Evolutionary conservation across 37 sponge, comb jelly and placozoan species (phyloP).

Genomic region (Aplysina aerophoba): DNA sequence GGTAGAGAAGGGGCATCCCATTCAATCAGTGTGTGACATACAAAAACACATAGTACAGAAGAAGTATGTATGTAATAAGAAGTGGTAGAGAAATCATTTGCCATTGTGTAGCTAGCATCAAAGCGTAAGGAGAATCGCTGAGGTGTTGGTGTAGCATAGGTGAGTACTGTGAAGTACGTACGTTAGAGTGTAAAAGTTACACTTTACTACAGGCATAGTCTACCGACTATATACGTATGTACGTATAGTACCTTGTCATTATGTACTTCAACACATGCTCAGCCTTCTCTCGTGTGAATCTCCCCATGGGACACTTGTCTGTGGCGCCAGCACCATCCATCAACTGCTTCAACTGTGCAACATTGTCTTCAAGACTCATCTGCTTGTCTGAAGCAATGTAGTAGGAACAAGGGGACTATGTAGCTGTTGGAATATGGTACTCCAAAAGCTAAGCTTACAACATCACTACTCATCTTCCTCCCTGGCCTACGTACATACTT

Average conservation of each 20-base stretch:
- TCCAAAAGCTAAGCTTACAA: too few species aligned
- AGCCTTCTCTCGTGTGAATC: not conserved
- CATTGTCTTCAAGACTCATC: not conserved
- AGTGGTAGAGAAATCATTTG: not conserved
- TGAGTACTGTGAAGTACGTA: too few species aligned
- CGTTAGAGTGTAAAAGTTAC: too few species aligned
- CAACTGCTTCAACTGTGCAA: conserved; percentile 1
- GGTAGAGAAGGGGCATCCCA: not conserved
- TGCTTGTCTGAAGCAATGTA: not conserved
- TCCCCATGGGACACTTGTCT: conserved; percentile 35
- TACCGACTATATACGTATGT: not conserved
- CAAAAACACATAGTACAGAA: not conserved
- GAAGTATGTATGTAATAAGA: not conserved
- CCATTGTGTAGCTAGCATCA: too few species aligned
- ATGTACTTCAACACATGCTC: conserved; percentile 3
- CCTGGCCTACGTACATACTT: too few species aligned
- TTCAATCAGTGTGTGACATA: not conserved
- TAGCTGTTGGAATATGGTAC: too few species aligned
- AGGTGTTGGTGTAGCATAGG: too few species aligned
- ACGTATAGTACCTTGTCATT: conserved; percentile 20
- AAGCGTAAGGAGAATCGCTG: too few species aligned
- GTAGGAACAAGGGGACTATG: too few species aligned
- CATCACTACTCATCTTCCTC: too few species aligned
- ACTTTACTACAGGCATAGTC: not conserved
- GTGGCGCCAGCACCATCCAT: conserved; percentile 25